Evolutionary conservation across 2,797 vertebrate genomes (phyloP).

Genomic region (Zalophus californianus): DNA sequence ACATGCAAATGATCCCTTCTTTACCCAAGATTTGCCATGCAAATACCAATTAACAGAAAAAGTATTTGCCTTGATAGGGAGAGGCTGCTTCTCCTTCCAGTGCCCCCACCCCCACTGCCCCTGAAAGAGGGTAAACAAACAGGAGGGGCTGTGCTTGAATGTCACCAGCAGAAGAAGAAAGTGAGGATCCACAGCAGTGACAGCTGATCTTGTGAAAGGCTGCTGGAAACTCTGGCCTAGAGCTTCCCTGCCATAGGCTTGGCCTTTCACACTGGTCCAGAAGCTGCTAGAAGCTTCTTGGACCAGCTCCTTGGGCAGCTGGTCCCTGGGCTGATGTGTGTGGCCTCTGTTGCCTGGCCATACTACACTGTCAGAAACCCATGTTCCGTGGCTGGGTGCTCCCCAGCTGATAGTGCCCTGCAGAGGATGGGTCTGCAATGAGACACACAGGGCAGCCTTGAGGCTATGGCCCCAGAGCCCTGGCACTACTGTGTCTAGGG

Average conservation of each 20-base stretch:
- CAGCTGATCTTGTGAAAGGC: not conserved
- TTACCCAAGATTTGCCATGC: conserved; percentile 80
- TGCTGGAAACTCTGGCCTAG: not conserved
- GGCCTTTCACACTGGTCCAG: not conserved
- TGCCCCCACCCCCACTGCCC: not conserved
- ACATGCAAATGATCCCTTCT: conserved; percentile 82
- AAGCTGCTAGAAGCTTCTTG: not conserved
- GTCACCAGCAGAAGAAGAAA: not conserved
- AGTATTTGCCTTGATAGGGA: conserved; percentile 1
- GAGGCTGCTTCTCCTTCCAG: not conserved
- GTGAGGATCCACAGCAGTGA: not conserved
- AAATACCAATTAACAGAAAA: conserved; percentile 84
- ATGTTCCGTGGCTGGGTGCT: not conserved
- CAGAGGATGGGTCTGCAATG: not conserved
- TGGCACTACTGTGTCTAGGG: not conserved
- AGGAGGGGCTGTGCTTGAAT: not conserved
- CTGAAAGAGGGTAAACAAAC: not conserved
- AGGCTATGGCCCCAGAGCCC: not conserved
- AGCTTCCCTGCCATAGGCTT: not conserved
- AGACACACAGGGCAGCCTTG: rapidly evolving
- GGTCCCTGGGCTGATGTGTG: not conserved
- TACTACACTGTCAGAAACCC: rapidly evolving
- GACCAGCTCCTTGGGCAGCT: not conserved
- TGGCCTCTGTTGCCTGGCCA: not conserved
- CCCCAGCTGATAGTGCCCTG: rapidly evolving